Evolutionary conservation across 2,797 vertebrate genomes (phyloP), one percentile per base, ranked within the genome.

Genomic region (Mastacembelus armatus): DNA sequence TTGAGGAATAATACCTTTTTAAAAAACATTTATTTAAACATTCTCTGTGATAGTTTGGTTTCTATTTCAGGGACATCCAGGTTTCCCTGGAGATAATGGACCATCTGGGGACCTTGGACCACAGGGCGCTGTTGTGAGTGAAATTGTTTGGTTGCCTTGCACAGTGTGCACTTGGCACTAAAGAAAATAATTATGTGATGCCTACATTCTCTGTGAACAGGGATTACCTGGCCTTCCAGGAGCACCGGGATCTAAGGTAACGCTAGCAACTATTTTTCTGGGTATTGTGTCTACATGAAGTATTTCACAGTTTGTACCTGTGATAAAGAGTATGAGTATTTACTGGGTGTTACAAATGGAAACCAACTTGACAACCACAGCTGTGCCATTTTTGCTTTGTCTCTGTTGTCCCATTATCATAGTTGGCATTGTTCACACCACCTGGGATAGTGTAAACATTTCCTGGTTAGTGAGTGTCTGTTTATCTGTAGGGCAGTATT

Each of bases 161-260:
- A 44, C 8, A 32, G 3, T 29, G 5, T 45, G n/a, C 19, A 44
- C 22, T n/a, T 40, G 32, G 7, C 10, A 32, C n/a, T 9, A 8
- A 51, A 5, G 9, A 51, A 45, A 60, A 4, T 21, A 39, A 8
- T 32, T 16, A 7, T 64, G 12, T 54, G 11, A 45, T 19, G 6
- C 33, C 5, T 42, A 8, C 2, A 4, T 78, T 74, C n/a, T 74
- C 49, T 33, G 26, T 64, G 11, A 57, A 78, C 71, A 90, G 88
- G 89, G 86, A 3, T 0, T 21, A 55, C 22, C 16, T 27, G 88
- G 90, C n/a, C 49, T 0, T 4, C 0, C 3, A 39, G 90, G 90
- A 11, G 1, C 35, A 60, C n/a, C 27, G 19, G 89, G 90, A 57
- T 30, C 54, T 3, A 91, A 89, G 88, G 90, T 89, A 81, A 74